A percentile compares a stretch with the other conserved stretches of the same genome.
Evolutionary conservation across 1,140 invertebrate species (phyloP).

Genomic region (Leptinotarsa texana): DNA sequence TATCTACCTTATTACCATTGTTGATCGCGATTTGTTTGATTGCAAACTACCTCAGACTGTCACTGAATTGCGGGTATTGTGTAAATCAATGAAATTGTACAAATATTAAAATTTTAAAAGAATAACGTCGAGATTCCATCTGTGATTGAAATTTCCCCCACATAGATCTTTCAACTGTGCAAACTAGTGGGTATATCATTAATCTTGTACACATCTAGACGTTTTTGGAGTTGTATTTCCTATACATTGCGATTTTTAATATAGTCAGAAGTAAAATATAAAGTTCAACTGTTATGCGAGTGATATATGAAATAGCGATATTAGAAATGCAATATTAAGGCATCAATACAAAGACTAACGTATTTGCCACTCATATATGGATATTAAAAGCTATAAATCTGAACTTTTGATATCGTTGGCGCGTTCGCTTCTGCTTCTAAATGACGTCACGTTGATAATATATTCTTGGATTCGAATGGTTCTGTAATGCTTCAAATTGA

Average conservation of each 20-base stretch:
- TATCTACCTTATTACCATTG: too few relatives aligned
- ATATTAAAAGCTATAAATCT: constrained; percentile 46
- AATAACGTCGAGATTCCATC: background rate
- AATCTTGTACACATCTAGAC: constrained; percentile 8
- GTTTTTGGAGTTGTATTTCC: constrained; percentile 10
- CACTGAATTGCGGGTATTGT: too few relatives aligned
- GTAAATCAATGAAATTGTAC: too few relatives aligned
- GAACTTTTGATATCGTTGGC: constrained; percentile 35
- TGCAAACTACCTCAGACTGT: too few relatives aligned
- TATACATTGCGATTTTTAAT: constrained; percentile 26
- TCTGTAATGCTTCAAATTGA: background rate
- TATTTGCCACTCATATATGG: constrained; percentile 38
- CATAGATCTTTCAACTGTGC: background rate
- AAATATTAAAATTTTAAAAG: background rate
- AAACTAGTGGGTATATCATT: background rate
- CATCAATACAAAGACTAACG: constrained; percentile 37
- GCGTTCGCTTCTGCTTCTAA: constrained; percentile 29
- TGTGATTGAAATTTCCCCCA: background rate
- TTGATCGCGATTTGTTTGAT: too few relatives aligned
- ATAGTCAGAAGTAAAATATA: constrained; percentile 29
- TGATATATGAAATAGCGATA: constrained; percentile 36
- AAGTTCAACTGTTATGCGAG: constrained; percentile 17
- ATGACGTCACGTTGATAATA: constrained; percentile 14
- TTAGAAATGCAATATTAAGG: constrained; percentile 25
- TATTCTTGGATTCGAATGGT: constrained; percentile 4